Evolutionary conservation across 2,113 vertebrate species (phyloP).

Genomic region (Dipodomys spectabilis): DNA sequence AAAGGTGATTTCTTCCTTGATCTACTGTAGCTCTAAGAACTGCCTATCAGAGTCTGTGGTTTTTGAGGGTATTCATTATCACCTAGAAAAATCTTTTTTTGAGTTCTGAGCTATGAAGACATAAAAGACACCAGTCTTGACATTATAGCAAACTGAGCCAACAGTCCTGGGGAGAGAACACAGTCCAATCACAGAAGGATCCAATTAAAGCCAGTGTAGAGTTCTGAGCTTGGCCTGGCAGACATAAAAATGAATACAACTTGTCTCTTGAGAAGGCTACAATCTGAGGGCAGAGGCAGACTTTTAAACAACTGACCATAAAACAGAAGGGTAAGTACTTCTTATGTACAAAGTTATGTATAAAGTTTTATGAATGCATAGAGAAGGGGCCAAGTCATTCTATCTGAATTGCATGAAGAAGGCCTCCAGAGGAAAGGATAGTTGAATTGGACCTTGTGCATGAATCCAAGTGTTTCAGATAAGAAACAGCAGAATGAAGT

Average conservation of each 20-base stretch:
- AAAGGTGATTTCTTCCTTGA: slow-evolving; percentile 25
- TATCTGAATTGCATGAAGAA: background rate
- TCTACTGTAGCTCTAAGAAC: slow-evolving; percentile 53
- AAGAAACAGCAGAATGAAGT: background rate
- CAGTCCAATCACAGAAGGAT: slow-evolving; percentile 7
- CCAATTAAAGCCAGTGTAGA: slow-evolving; percentile 62
- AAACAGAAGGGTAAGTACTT: slow-evolving; percentile 24
- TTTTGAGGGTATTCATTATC: slow-evolving; percentile 52
- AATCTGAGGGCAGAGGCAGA: slow-evolving; percentile 37
- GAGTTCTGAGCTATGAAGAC: slow-evolving; percentile 43
- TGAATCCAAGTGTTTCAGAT: slow-evolving; percentile 25
- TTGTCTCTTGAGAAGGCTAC: slow-evolving; percentile 41
- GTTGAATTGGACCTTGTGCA: slow-evolving; percentile 30
- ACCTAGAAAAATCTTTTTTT: slow-evolving; percentile 61
- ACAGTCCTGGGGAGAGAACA: slow-evolving; percentile 33
- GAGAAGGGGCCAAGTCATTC: background rate
- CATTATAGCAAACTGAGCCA: slow-evolving; percentile 27
- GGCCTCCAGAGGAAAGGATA: background rate
- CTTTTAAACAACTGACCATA: slow-evolving; percentile 16
- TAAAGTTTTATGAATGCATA: background rate
- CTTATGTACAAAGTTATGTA: background rate
- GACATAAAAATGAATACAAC: slow-evolving; percentile 42
- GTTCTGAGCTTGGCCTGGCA: background rate
- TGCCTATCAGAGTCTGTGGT: slow-evolving; percentile 1
- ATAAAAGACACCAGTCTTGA: slow-evolving; percentile 57